A percentile compares a stretch with the other conserved stretches of the same genome.
Conservation (phyloP, 2,113 vertebrate species). For the Entomyzon cyanotis region DNA sequence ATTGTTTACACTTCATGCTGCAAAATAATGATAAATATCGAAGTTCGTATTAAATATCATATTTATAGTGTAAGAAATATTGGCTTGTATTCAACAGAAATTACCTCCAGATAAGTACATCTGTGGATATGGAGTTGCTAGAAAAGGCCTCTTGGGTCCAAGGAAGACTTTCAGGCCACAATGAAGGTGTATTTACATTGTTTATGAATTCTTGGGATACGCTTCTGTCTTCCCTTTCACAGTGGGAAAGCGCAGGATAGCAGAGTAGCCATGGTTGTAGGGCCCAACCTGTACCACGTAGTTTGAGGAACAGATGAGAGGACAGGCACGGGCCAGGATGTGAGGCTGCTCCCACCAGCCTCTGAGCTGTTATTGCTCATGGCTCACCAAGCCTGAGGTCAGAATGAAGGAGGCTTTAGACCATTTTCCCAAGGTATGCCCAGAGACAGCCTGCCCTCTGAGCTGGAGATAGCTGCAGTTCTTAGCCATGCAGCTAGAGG, state of each 20-base stretch:
- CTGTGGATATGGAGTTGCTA: neutral
- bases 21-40: neutral
- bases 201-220: neutral
- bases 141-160: neutral
- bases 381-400: neutral
- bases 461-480: neutral
- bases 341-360: neutral
- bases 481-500: fast-evolving
- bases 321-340: fast-evolving
- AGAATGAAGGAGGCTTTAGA: neutral
- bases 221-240: neutral
- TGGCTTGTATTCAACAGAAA: neutral
- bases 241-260: neutral
- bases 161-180: neutral
- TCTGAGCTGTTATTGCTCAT: neutral
- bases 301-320: neutral
- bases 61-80: neutral
- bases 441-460: neutral
- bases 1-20: neutral
- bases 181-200: neutral
- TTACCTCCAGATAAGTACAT: neutral
- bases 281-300: fast-evolving
- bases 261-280: neutral
- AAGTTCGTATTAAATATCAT: neutral
- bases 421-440: neutral